A percentile compares a stretch with the other conserved stretches of the same genome.
Conservation (phyloP, 2,113 vertebrate genomes). For the Ondatra zibethicus region DNA sequence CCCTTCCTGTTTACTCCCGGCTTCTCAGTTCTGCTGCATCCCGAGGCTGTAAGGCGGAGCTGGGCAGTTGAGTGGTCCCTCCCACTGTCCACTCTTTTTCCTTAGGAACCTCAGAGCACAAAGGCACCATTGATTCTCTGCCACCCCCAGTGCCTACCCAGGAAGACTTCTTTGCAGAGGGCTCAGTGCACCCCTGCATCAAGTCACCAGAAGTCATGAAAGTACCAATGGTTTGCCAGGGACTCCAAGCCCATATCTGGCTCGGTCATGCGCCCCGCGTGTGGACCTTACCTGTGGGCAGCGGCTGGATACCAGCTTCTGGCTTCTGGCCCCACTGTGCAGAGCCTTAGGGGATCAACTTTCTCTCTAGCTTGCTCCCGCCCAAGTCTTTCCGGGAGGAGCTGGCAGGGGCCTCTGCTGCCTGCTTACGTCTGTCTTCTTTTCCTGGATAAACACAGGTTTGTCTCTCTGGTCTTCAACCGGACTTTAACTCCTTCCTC, state of each 20-base stretch:
- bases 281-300: conserved; percentile 61
- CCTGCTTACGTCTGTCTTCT: conserved; percentile 67
- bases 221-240: neutral
- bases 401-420: conserved; percentile 69
- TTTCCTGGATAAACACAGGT: conserved; percentile 81
- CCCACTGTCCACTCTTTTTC: conserved; percentile 16
- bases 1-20: neutral
- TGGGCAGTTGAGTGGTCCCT: neutral
- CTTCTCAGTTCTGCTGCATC: neutral
- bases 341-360: conserved; percentile 5
- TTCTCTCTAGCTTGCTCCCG: conserved; percentile 51
- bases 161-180: neutral
- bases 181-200: neutral
- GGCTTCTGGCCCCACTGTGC: neutral
- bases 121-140: conserved; percentile 70
- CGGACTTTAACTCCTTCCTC: conserved; percentile 70
- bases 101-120: conserved; percentile 53
- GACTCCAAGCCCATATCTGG: neutral
- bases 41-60: neutral
- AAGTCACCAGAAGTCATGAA: accelerated
- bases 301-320: neutral
- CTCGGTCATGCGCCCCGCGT: accelerated
- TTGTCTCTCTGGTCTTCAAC: conserved; percentile 59
- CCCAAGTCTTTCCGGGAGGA: conserved; percentile 73
- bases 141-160: neutral